Evolutionary conservation across 2,797 vertebrate genomes (phyloP), one percentile per base, ranked within the genome.

Genomic region (Fundulus diaphanus): DNA sequence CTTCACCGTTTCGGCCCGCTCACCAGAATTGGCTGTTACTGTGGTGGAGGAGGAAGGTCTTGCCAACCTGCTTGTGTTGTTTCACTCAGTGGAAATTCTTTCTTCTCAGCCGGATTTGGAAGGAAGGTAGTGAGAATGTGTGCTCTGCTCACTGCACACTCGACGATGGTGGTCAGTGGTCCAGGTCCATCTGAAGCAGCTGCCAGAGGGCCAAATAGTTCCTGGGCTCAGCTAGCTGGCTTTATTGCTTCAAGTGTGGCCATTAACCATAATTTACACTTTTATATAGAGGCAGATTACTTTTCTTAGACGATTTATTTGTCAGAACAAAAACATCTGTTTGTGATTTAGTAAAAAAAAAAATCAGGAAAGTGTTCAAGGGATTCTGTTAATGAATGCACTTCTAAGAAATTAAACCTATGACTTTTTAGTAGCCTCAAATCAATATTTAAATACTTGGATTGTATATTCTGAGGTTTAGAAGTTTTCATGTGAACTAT

Each of bases 1-100:
- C 48, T n/a, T 56, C 56, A 33, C 70, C 59, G 69, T 35, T 29
- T 73, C 70, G 48, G 68, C 20, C 67, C n/a, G 11, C 35, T 68
- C 3, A 2, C 44, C n/a, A 2, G 61, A 57, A 37, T 63, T 44
- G 56, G 71, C 68, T 22, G 40, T 72, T 57, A 29, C 35, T 37
- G n/a, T 57, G 70, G 31, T n/a, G n/a, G n/a, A 56, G 68, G 40
- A 57, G 42, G 12, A 44, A 7, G 22, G 59, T 42, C 68, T 22
- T 24, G 56, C 46, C 46, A 29, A n/a, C n/a, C 71, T 57, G 68
- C 48, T n/a, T 80, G 70, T 77, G 80, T 61, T 70, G 66, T 67
- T 40, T 56, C 35, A 51, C 29, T 51, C 29, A 24, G 27, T 48
- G 52, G 31, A 31, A 73, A 59, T 13, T 57, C 0, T 4, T 72